Base-by-base conservation (phyloP, 2,888 invertebrate genomes). In the Frankliniella fusca region DNA sequence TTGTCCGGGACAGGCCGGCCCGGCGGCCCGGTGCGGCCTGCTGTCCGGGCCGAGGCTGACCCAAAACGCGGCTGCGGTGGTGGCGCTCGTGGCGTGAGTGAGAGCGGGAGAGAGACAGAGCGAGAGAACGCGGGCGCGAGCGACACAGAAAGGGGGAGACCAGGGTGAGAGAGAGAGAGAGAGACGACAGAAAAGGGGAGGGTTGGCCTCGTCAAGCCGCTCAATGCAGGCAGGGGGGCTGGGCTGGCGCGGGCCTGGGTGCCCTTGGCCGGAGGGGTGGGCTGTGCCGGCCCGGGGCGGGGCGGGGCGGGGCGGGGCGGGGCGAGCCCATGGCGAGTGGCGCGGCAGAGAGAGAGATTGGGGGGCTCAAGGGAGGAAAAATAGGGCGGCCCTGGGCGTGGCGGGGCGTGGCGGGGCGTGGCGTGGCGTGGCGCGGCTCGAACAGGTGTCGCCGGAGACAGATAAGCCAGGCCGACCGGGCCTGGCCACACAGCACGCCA, bases 371-470 rank as follows among this genome's bases (percentile, higher is more conserved):
- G 70, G 38, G 70, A 12, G 70, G 38, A 76, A 70, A 76, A 76
- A 76, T 76, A 76, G 70, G 70, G 70, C 70, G 70, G 38, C 27
- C 23, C 70, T 3, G 12, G 23, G 27, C 70, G 61, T 5, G 15
- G 3, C 38, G 38, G 38, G 38, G 27, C n/a, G n/a, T 18, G 65
- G 65, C 3, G 65, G 54, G 54, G 61, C 15, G n/a, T n/a, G 23
- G 70, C 70, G 27, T 27, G 27, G 27, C 70, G 23, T 23, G 70
- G 70, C 27, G 70, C 11, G 23, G 70, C 70, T 76, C 70, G 70
- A 76, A 76, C 70, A 76, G 70, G 70, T 76, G 70, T 76, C 70
- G 61, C 27, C 70, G 70, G 70, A 61, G 61, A 61, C n/a, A 61
- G 61, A 61, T 61, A 61, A n/a, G 61, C 7, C 54, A 9, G 54